phyloP scores from a whole-genome alignment of 2,113 vertebrate genomes.

The Leptobrachium ailaonicum region DNA sequence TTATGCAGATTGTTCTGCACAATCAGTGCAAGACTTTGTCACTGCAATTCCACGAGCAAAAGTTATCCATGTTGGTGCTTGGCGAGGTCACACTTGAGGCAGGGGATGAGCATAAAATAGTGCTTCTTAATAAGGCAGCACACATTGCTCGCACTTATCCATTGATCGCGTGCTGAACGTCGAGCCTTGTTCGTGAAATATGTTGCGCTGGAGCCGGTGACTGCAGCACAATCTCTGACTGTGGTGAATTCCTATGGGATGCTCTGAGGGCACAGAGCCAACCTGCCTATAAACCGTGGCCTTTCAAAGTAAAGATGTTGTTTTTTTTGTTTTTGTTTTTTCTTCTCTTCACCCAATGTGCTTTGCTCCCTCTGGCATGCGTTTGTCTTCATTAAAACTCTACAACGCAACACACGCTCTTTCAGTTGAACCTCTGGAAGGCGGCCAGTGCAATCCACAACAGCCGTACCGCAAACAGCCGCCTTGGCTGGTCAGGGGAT shows the following conservation, averaged over 20 bases:
- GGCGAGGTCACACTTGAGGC: not conserved
- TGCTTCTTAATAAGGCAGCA: not conserved
- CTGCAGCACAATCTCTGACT: slow-evolving; percentile 54
- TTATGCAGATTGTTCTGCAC: no score
- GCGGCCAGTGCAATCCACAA: slow-evolving; percentile 60
- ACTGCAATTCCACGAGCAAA: no score
- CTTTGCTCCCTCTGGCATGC: slow-evolving; percentile 59
- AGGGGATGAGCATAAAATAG: slow-evolving; percentile 1
- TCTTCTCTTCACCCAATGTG: slow-evolving; percentile 57
- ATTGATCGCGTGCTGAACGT: slow-evolving; percentile 26
- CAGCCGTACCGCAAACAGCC: slow-evolving; percentile 67
- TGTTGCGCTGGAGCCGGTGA: slow-evolving; percentile 1
- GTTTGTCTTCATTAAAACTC: slow-evolving; percentile 66
- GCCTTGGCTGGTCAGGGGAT: slow-evolving; percentile 61
- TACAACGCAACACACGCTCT: slow-evolving; percentile 64
- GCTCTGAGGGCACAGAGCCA: slow-evolving; percentile 57
- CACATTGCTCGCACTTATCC: slow-evolving; percentile 38
- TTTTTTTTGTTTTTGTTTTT: no score
- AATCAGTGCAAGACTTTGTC: no score
- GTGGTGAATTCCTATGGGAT: slow-evolving; percentile 58
- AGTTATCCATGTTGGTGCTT: no score
- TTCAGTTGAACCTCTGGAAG: slow-evolving; percentile 60
- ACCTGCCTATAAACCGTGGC: slow-evolving; percentile 60
- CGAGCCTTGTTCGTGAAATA: slow-evolving; percentile 33
- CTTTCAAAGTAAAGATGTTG: slow-evolving; percentile 53